Conservation (phyloP, 2,797 vertebrate genomes). For the Etheostoma perlongum region DNA sequence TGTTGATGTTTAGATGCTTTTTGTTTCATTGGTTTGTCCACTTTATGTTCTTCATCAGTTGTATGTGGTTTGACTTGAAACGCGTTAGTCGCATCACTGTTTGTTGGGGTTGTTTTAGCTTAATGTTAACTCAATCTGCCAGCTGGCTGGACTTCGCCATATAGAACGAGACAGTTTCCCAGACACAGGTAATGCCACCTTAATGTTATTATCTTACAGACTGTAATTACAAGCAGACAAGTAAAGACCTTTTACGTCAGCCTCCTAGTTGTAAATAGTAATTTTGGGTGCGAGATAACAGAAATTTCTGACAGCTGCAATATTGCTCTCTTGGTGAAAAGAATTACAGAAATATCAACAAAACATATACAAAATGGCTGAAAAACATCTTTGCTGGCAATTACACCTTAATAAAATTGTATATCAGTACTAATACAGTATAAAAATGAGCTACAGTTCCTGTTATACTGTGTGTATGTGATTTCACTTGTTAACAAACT, state of each 20-base stretch:
- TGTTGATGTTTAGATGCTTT: too few relatives aligned
- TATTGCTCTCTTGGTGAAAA: background rate
- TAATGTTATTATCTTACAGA: background rate
- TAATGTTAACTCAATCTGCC: background rate
- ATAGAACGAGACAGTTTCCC: background rate
- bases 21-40: background rate
- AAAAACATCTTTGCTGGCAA: background rate
- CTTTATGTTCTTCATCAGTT: too few relatives aligned
- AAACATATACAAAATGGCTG: background rate
- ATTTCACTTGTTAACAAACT: background rate
- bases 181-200: background rate
- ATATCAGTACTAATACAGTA: background rate
- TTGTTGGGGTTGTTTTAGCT: background rate
- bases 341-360: background rate
- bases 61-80: background rate
- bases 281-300: constrained; percentile 11
- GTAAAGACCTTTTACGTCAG: background rate
- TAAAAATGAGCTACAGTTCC: too few relatives aligned
- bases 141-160: constrained; percentile 11
- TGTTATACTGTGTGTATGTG: background rate
- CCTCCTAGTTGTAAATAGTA: background rate
- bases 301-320: background rate
- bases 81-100: rapidly evolving
- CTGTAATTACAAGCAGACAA: background rate
- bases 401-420: background rate